Evolutionary conservation across 2,888 invertebrate species (phyloP).

Genomic region (Ferrisia virgata): DNA sequence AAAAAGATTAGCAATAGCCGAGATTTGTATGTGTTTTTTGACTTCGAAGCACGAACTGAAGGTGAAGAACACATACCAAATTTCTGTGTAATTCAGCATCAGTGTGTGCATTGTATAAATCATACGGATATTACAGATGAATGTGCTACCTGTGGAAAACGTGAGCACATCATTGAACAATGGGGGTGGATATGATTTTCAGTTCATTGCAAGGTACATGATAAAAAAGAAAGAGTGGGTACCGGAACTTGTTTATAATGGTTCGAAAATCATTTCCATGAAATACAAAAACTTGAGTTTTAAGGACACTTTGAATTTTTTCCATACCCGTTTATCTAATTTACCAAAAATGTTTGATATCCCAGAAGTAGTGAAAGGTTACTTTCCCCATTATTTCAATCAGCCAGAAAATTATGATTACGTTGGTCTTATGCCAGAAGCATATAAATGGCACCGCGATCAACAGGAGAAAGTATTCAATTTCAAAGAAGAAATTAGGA

Average conservation of each 20-base stretch:
- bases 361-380: not conserved
- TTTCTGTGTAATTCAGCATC: not conserved
- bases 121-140: not conserved
- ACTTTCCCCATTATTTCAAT: not conserved
- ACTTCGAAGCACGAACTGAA: not conserved
- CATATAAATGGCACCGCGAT: not conserved
- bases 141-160: not conserved
- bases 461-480: not conserved
- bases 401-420: not conserved
- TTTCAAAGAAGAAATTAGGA: not conserved
- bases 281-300: not conserved
- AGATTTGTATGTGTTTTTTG: not conserved
- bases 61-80: not conserved
- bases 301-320: not conserved
- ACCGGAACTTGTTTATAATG: not conserved
- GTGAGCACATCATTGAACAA: not conserved
- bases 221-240: not conserved
- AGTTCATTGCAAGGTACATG: not conserved
- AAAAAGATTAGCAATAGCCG: too few species aligned
- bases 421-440: not conserved
- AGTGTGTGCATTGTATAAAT: not conserved
- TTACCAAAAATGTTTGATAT: not conserved
- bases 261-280: not conserved
- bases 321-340: not conserved
- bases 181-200: not conserved